Percentiles rank a stretch among this genome's conserved stretches.
Evolutionary conservation across 2,797 vertebrate species (phyloP).

Genomic region (Rhinoraja longicauda): DNA sequence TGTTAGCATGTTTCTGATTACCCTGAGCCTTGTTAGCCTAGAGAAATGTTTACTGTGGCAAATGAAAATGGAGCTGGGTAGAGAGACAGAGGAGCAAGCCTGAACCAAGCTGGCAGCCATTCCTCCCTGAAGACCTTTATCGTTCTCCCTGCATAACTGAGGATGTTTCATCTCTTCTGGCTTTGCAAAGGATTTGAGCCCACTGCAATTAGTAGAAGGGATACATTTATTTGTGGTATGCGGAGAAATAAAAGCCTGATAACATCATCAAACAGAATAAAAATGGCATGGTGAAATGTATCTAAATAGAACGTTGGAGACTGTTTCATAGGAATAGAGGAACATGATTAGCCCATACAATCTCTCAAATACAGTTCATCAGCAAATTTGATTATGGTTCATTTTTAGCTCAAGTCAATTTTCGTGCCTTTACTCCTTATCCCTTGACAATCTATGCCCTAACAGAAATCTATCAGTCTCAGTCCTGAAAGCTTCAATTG

Average conservation of each 20-base stretch:
- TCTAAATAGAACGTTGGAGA: background rate
- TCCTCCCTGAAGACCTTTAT: background rate
- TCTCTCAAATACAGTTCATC: background rate
- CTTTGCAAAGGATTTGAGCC: background rate
- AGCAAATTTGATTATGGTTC: background rate
- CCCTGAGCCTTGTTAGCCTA: constrained; percentile 62
- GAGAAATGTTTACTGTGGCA: constrained; percentile 58
- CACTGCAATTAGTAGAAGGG: background rate
- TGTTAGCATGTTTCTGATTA: constrained; percentile 71
- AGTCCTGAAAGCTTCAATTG: constrained; percentile 9
- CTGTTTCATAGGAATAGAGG: background rate
- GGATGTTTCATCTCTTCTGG: background rate
- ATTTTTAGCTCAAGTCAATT: background rate
- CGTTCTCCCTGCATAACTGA: background rate
- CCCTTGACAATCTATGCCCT: background rate
- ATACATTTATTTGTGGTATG: background rate
- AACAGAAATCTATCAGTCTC: background rate
- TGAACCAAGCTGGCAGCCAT: constrained; percentile 23
- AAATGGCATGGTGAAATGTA: background rate
- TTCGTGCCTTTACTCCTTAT: background rate
- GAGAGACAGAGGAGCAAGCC: background rate
- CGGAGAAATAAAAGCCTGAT: constrained; percentile 7
- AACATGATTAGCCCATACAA: background rate
- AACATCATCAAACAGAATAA: background rate
- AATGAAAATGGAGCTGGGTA: constrained; percentile 51